Evolutionary conservation across 1,140 invertebrate species (phyloP).

Genomic region (Eulimnadia texana): DNA sequence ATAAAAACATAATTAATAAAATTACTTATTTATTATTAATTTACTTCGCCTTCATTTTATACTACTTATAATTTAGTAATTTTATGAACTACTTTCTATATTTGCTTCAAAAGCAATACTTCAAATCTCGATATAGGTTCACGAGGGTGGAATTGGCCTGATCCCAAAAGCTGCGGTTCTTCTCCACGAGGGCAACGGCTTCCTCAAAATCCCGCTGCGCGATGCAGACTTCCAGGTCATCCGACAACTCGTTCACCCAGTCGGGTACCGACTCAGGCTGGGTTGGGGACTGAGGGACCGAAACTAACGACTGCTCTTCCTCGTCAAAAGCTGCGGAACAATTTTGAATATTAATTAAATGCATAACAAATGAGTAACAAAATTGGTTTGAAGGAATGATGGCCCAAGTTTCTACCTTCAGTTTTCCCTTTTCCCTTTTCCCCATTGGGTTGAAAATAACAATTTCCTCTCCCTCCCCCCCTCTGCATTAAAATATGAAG

Average conservation of each 20-base stretch:
- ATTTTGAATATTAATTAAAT: neutral
- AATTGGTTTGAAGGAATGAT: too few species aligned
- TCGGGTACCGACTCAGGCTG: conserved; percentile 49
- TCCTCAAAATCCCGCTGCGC: conserved; percentile 96
- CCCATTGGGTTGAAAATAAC: too few species aligned
- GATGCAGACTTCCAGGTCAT: conserved; percentile 90
- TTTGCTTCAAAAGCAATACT: too few species aligned
- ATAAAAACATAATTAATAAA: too few species aligned
- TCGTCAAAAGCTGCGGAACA: conserved; percentile 19
- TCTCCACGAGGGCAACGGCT: conserved; percentile 71
- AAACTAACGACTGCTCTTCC: conserved; percentile 18
- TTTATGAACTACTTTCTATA: too few species aligned
- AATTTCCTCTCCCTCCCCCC: too few species aligned
- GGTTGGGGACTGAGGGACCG: neutral
- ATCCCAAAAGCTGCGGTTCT: conserved; percentile 41
- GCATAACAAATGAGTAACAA: neutral
- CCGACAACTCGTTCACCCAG: conserved; percentile 81
- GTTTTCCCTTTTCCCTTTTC: too few species aligned
- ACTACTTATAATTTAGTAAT: too few species aligned
- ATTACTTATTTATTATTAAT: too few species aligned
- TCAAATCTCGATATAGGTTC: conserved; percentile 23
- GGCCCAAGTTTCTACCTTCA: too few species aligned
- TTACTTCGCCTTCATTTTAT: too few species aligned
- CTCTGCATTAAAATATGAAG: too few species aligned
- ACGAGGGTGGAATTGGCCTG: conserved; percentile 14